A percentile compares a stretch with the other conserved stretches of the same genome.
Evolutionary conservation across 2,113 vertebrate species (phyloP).

Genomic region (Pelodiscus sinensis): DNA sequence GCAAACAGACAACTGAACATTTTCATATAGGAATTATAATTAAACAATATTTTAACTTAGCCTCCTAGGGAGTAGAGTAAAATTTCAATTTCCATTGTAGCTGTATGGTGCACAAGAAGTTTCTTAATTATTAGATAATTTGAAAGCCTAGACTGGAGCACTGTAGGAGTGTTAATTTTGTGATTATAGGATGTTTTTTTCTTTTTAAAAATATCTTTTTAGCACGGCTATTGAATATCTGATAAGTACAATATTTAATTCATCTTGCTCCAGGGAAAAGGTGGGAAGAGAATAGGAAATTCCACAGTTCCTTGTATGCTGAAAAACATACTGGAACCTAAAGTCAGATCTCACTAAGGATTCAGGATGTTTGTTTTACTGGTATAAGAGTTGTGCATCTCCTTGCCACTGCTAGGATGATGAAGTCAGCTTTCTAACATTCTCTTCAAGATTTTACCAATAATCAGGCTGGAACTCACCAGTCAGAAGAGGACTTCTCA

Average conservation of each 20-base stretch:
- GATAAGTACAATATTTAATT: neutral
- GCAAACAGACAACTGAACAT: neutral
- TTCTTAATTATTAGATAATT: neutral
- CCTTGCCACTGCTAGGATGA: neutral
- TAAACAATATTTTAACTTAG: neutral
- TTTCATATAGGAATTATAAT: neutral
- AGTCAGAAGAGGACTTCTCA: neutral
- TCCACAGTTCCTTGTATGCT: accelerated
- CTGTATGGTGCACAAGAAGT: neutral
- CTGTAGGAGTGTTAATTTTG: neutral
- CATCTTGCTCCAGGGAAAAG: neutral
- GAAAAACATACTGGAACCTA: neutral
- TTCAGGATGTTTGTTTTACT: neutral
- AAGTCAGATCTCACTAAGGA: neutral
- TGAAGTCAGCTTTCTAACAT: neutral
- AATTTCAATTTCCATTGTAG: neutral
- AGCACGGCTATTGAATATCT: neutral
- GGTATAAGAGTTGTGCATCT: neutral
- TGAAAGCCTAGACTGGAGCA: neutral
- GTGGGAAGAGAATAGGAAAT: neutral
- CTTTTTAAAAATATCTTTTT: neutral
- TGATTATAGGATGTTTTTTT: neutral
- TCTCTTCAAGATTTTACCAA: neutral
- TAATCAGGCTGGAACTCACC: neutral
- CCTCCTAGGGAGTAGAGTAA: neutral